These are phyloP conservation scores for Mallotus villosus DNA, from an alignment of 2,797 vertebrate species.

Conservation along the genomic window DNA sequence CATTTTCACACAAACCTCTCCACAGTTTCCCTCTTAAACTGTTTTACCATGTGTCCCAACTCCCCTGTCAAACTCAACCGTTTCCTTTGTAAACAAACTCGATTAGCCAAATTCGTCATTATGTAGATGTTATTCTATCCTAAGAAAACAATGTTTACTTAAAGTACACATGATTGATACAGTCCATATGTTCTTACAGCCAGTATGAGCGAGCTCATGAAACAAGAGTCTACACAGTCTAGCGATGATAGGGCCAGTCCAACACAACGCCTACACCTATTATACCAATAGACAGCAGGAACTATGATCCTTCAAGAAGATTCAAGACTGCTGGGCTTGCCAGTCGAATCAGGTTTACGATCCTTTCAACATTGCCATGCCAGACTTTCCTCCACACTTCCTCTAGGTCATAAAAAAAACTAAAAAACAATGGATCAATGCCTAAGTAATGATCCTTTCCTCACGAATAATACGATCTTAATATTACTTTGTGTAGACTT, in stretches of 20 bases:
- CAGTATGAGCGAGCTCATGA: neutral
- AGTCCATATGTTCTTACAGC: neutral
- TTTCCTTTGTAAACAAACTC: too few species aligned
- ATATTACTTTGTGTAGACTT: neutral
- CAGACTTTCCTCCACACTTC: neutral
- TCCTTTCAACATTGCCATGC: neutral
- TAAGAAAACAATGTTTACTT: too few species aligned
- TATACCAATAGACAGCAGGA: neutral
- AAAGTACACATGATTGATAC: neutral
- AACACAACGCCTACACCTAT: neutral
- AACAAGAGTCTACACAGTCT: neutral
- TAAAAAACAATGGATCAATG: too few species aligned
- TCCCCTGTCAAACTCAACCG: too few species aligned
- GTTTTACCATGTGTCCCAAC: too few species aligned
- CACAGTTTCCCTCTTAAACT: too few species aligned
- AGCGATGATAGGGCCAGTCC: neutral
- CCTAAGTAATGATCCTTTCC: too few species aligned
- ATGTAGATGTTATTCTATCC: too few species aligned
- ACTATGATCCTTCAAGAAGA: neutral
- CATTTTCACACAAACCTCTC: neutral
- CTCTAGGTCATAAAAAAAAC: too few species aligned
- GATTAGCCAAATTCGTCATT: too few species aligned
- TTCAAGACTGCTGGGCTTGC: neutral
- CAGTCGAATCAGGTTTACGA: neutral
- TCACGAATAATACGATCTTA: too few species aligned